These are phyloP conservation scores for Phengaris arion DNA, from an alignment of 2,888 invertebrate genomes.

Conservation along the genomic window DNA sequence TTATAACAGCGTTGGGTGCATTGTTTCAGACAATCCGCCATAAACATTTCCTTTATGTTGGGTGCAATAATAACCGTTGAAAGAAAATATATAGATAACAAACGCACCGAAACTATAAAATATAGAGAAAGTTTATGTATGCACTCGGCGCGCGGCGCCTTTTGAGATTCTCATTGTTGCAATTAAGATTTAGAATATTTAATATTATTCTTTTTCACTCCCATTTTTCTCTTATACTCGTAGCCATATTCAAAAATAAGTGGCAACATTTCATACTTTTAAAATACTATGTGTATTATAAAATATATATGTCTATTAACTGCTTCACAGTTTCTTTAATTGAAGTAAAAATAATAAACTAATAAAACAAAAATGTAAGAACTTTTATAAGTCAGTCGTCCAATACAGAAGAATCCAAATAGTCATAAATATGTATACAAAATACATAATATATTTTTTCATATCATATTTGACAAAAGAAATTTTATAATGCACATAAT, in stretches of 20 bases:
- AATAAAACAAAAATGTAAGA: no score
- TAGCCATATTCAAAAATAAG: no score
- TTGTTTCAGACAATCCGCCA: conserved; percentile 2
- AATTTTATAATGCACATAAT: conserved; percentile 7
- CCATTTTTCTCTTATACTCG: not conserved
- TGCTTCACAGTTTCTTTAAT: no score
- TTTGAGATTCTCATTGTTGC: not conserved
- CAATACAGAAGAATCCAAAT: not conserved
- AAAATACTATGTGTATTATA: no score
- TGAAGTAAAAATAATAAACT: no score
- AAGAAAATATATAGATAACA: conserved; percentile 2
- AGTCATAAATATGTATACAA: not conserved
- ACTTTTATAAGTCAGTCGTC: no score
- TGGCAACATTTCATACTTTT: no score
- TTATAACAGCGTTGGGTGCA: not conserved
- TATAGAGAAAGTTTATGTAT: not conserved
- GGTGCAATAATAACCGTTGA: not conserved
- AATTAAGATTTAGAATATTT: not conserved
- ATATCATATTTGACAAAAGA: not conserved
- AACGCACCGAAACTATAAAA: conserved; percentile 13
- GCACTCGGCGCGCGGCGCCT: not conserved
- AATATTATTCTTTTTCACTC: not conserved
- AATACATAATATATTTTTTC: not conserved
- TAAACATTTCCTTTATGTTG: conserved; percentile 10
- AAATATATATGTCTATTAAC: no score